Evolutionary conservation across 2,888 invertebrate species (phyloP).

Genomic region (Dyspetes luteomarginatus): DNA sequence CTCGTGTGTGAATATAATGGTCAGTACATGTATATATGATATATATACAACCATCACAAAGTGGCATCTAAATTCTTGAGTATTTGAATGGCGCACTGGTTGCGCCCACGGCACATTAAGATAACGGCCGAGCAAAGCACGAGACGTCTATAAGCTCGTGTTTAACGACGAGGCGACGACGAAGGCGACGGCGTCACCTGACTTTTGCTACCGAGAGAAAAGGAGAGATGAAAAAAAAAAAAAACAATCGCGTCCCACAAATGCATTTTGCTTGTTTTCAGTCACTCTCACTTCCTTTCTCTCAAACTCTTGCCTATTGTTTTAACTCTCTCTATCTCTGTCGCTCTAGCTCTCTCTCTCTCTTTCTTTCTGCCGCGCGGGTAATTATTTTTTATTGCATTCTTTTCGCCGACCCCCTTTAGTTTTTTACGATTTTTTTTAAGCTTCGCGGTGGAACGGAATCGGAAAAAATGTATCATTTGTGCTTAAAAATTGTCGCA

Average conservation of each 20-base stretch:
- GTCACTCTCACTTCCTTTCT: slow-evolving; percentile 49
- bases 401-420: not conserved
- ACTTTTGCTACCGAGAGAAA: slow-evolving; percentile 16
- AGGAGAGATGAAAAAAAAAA: slow-evolving; percentile 13
- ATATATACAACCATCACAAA: slow-evolving; percentile 1
- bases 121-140: slow-evolving; percentile 50
- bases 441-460: too few relatives aligned
- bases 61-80: slow-evolving; percentile 30
- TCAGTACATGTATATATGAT: too few relatives aligned
- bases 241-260: slow-evolving; percentile 38
- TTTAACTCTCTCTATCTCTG: slow-evolving; percentile 33
- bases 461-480: too few relatives aligned
- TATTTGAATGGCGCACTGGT: slow-evolving; percentile 35
- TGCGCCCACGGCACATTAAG: slow-evolving; percentile 60
- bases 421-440: not conserved
- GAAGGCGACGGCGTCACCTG: slow-evolving; percentile 46
- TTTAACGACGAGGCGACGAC: slow-evolving; percentile 33
- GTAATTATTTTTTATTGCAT: slow-evolving; percentile 17
- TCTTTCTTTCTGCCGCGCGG: slow-evolving; percentile 3
- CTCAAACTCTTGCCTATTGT: too few relatives aligned
- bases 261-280: not conserved
- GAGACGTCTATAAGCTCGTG: slow-evolving; percentile 38
- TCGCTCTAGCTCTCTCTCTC: slow-evolving; percentile 30
- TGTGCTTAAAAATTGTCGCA: too few relatives aligned
- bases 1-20: too few relatives aligned